A percentile compares a stretch with the other conserved stretches of the same genome.
Conservation (phyloP, 2,888 invertebrate genomes). For the Lasioglossum malachurum region DNA sequence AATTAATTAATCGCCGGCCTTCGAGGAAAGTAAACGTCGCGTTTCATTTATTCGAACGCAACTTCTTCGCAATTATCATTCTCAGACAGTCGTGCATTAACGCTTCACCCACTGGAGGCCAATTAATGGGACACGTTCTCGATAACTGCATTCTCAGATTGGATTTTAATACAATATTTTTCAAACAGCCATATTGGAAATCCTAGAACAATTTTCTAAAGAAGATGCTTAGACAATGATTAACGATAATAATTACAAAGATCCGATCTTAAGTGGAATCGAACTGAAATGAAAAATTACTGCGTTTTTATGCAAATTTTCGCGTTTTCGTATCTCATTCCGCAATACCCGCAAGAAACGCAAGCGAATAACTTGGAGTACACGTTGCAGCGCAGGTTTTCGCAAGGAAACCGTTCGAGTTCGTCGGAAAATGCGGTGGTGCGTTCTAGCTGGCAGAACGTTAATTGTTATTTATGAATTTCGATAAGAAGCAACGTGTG, state of each 20-base stretch:
- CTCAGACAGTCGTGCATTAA: background rate
- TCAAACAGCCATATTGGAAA: background rate
- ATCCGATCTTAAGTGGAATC: background rate
- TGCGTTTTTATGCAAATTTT: background rate
- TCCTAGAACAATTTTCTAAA: background rate
- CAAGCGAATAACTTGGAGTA: background rate
- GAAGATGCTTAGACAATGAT: background rate
- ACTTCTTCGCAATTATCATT: background rate
- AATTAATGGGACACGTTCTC: background rate
- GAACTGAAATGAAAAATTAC: background rate
- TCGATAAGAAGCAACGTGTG: background rate
- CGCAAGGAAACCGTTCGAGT: background rate
- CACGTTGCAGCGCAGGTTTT: background rate
- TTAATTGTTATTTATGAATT: constrained; percentile 14
- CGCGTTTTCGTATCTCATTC: background rate
- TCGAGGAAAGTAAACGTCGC: constrained; percentile 35
- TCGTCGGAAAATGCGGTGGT: background rate
- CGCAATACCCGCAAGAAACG: background rate
- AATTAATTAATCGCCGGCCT: constrained; percentile 45
- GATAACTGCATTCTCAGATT: background rate
- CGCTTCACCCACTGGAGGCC: background rate
- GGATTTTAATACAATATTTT: background rate
- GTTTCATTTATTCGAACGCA: constrained; percentile 26
- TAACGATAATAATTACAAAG: constrained; percentile 5
- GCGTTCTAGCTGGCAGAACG: background rate